A percentile compares a stretch with the other conserved stretches of the same genome.
Conservation (phyloP, 1,140 invertebrate species). For the Drosophila kurseongensis region DNA sequence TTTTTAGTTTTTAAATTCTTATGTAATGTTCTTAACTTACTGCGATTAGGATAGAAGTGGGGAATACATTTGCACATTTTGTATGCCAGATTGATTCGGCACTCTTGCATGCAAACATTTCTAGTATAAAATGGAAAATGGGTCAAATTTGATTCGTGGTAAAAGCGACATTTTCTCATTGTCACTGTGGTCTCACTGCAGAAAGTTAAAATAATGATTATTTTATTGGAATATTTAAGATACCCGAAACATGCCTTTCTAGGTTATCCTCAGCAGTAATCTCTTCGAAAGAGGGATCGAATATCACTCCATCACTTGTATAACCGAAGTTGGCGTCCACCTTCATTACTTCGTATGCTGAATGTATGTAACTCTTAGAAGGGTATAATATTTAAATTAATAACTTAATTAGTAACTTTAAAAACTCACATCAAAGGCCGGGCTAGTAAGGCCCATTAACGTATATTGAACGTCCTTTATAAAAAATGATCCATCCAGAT, state of each 20-base stretch:
- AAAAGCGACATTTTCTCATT: constrained; percentile 85
- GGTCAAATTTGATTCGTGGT: constrained; percentile 87
- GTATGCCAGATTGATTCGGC: constrained; percentile 86
- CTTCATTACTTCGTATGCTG: constrained; percentile 86
- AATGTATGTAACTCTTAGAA: constrained; percentile 85
- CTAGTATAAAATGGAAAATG: constrained; percentile 88
- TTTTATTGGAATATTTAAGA: not conserved
- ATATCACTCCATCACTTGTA: constrained; percentile 60
- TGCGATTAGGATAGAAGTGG: constrained; percentile 85
- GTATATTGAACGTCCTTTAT: constrained; percentile 59
- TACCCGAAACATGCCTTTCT: constrained; percentile 32
- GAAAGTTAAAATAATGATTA: not conserved
- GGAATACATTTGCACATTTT: constrained; percentile 88
- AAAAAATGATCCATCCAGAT: constrained; percentile 57
- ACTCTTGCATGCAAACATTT: constrained; percentile 88
- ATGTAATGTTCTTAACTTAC: constrained; percentile 38
- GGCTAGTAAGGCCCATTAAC: constrained; percentile 38
- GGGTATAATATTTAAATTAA: too few species aligned
- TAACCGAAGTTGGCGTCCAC: constrained; percentile 85
- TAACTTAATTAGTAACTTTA: too few species aligned
- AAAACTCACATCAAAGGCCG: constrained; percentile 59
- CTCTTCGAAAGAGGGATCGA: constrained; percentile 54
- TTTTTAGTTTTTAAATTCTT: not conserved
- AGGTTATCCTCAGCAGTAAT: constrained; percentile 67
- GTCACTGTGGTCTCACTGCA: constrained; percentile 56